These are phyloP conservation scores for Emydocephalus ijimae DNA, from an alignment of 2,113 vertebrate species.

Conservation along the genomic window DNA sequence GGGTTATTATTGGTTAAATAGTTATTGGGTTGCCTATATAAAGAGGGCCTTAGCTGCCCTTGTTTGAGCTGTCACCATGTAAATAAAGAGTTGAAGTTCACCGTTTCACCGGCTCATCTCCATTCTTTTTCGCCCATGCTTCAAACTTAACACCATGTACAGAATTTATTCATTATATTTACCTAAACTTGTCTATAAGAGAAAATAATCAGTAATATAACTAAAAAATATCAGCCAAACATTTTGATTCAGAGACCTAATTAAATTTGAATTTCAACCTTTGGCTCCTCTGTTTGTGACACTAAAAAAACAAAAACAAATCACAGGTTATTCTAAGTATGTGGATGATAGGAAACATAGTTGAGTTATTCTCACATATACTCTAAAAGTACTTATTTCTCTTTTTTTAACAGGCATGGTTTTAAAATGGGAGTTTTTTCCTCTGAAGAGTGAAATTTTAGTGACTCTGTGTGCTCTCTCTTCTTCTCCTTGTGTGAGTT, in stretches of 20 bases:
- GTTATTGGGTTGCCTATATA: no score
- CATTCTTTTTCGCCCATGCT: no score
- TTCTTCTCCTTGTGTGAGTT: not conserved
- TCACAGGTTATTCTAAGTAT: not conserved
- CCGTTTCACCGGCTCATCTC: no score
- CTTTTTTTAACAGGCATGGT: not conserved
- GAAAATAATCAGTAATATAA: conserved; percentile 7
- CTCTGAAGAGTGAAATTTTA: not conserved
- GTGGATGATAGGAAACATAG: not conserved
- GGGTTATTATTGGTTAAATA: no score
- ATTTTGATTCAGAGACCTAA: conserved; percentile 7
- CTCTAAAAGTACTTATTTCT: not conserved
- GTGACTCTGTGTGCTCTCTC: not conserved
- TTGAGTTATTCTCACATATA: not conserved
- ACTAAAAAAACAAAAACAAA: not conserved
- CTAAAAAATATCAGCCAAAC: conserved; percentile 1
- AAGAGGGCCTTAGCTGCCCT: no score
- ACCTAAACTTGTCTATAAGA: not conserved
- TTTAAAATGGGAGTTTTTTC: not conserved
- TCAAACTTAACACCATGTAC: no score
- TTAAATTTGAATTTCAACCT: conserved; percentile 10
- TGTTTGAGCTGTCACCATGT: no score
- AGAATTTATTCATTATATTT: not conserved
- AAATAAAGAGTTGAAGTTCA: no score
- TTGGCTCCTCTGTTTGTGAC: not conserved